Conservation (phyloP, 2,797 vertebrate species). For the Myotis pilosus region DNA sequence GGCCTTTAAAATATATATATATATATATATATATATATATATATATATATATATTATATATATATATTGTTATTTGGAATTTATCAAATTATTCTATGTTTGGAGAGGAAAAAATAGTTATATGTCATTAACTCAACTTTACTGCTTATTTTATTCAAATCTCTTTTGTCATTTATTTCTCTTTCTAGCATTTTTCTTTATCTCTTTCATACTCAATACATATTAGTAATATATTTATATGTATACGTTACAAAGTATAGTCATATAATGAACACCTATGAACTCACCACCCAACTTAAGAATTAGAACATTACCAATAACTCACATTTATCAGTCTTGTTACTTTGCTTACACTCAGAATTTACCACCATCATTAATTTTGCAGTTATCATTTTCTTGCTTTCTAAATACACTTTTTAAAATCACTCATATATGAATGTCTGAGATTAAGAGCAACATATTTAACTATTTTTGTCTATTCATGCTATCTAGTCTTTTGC, state of each 20-base stretch:
- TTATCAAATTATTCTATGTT: neutral
- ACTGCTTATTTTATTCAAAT: neutral
- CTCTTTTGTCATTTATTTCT: constrained; percentile 13
- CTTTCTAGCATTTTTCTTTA: neutral
- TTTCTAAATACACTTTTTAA: neutral
- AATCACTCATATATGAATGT: neutral
- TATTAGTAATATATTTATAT: neutral
- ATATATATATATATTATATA: no score
- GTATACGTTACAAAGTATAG: neutral
- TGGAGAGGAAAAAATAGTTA: neutral
- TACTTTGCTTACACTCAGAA: neutral
- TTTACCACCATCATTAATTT: neutral
- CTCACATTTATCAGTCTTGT: neutral
- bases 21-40: no score
- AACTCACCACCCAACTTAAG: neutral
- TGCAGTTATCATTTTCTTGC: neutral
- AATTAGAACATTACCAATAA: neutral
- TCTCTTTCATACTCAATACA: constrained; percentile 25
- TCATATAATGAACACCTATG: neutral
- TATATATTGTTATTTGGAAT: neutral
- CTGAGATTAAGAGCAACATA: neutral
- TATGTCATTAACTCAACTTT: neutral
- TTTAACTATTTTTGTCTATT: neutral
- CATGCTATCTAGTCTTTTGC: neutral
- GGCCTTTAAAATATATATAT: no score